phyloP scores from a whole-genome alignment of 37 sponge, comb jelly and placozoan genomes.

The Diacarnus erythraeanus region DNA sequence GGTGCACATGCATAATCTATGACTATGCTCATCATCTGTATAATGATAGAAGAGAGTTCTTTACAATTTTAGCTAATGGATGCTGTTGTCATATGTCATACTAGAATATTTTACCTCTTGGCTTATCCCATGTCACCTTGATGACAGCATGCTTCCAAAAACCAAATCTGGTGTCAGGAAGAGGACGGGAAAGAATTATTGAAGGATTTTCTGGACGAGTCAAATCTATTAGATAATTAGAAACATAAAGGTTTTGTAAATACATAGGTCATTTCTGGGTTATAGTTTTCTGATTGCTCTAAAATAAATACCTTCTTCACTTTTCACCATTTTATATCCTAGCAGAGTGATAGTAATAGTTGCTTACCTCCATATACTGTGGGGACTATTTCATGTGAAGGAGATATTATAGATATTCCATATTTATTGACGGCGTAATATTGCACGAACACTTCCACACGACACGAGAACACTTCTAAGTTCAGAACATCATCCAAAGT shows the following conservation, averaged over 20 bases:
- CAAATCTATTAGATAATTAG: too few relatives aligned
- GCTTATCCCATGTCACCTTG: constrained; percentile 7
- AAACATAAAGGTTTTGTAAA: too few relatives aligned
- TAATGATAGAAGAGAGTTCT: too few relatives aligned
- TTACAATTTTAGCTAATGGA: too few relatives aligned
- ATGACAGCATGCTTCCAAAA: constrained; percentile 46
- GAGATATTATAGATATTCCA: neutral
- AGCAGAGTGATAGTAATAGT: neutral
- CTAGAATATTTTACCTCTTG: too few relatives aligned
- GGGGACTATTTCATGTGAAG: neutral
- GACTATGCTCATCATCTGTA: too few relatives aligned
- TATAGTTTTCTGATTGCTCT: too few relatives aligned
- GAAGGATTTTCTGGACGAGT: constrained; percentile 2
- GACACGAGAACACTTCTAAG: constrained; percentile 21
- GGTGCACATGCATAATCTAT: too few relatives aligned
- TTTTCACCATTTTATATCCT: too few relatives aligned
- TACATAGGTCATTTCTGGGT: too few relatives aligned
- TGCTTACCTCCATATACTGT: constrained; percentile 30
- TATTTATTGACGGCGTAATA: constrained; percentile 28
- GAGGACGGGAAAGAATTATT: neutral
- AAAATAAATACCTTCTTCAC: neutral
- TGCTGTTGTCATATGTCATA: too few relatives aligned
- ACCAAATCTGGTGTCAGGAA: neutral
- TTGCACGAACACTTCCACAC: neutral
- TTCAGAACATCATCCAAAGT: constrained; percentile 25